phyloP scores from a whole-genome alignment of 2,888 invertebrate species.

The Holacanthella duospinosa region DNA sequence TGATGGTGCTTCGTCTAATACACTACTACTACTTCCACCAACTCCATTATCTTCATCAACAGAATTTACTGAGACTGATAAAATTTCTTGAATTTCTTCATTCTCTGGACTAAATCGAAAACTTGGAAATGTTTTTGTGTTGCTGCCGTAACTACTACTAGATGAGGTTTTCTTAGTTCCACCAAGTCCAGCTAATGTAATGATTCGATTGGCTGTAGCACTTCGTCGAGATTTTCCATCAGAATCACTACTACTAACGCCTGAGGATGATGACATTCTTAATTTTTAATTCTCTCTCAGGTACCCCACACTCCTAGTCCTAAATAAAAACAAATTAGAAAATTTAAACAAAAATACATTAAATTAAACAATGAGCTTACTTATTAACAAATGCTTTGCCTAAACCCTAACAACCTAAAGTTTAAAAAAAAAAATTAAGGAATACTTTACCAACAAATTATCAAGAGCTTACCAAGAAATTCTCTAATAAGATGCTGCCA shows the following conservation, averaged over 20 bases:
- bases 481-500: too few species aligned
- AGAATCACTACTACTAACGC: neutral
- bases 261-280: neutral
- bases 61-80: neutral
- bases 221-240: neutral
- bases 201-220: neutral
- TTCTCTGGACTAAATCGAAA: slow-evolving; percentile 34
- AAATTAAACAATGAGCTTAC: too few species aligned
- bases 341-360: too few species aligned
- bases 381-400: neutral
- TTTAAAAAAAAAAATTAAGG: too few species aligned
- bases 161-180: neutral
- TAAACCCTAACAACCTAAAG: neutral
- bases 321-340: too few species aligned
- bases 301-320: too few species aligned
- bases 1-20: too few species aligned
- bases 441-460: too few species aligned
- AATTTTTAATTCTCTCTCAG: too few species aligned
- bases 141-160: neutral
- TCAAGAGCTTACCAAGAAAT: too few species aligned
- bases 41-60: neutral
- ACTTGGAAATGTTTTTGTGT: slow-evolving; percentile 16
- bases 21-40: too few species aligned
- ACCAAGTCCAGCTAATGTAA: neutral
- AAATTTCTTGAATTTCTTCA: slow-evolving; percentile 33